phyloP scores from a whole-genome alignment of 2,888 invertebrate genomes.

The Dugesia japonica region DNA sequence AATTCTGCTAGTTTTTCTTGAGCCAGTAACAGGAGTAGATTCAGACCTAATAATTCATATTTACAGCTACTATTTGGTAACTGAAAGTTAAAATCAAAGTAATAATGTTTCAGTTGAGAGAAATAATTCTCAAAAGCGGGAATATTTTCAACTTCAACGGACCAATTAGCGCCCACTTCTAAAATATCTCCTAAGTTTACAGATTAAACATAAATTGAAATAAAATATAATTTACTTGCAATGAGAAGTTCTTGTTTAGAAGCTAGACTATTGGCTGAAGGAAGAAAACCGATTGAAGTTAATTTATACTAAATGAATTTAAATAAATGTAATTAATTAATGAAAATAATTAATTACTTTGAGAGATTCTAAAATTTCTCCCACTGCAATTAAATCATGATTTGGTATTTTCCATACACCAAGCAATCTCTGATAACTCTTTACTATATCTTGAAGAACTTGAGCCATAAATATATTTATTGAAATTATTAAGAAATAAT shows the following conservation, averaged over 20 bases:
- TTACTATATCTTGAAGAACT: too few species aligned
- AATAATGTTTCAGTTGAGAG: conserved; percentile 89
- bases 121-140: conserved; percentile 88
- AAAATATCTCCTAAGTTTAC: conserved; percentile 59
- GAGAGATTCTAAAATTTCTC: too few species aligned
- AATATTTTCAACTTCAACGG: conserved; percentile 75
- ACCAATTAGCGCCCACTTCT: conserved; percentile 88
- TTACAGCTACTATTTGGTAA: conserved; percentile 78
- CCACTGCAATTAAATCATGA: too few species aligned
- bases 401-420: too few species aligned
- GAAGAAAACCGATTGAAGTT: not conserved
- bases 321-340: too few species aligned
- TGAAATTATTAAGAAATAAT: too few species aligned
- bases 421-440: too few species aligned
- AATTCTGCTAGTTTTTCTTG: conserved; percentile 94
- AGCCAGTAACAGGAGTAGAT: conserved; percentile 55
- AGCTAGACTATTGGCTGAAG: not conserved
- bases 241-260: conserved; percentile 16
- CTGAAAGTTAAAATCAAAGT: conserved; percentile 68
- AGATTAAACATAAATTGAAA: not conserved
- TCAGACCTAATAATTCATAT: conserved; percentile 79
- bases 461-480: too few species aligned
- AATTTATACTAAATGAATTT: conserved; percentile 20
- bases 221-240: conserved; percentile 17
- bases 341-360: too few species aligned